Base-by-base conservation (phyloP, 2,888 invertebrate species). In the Clanis bilineata region DNA sequence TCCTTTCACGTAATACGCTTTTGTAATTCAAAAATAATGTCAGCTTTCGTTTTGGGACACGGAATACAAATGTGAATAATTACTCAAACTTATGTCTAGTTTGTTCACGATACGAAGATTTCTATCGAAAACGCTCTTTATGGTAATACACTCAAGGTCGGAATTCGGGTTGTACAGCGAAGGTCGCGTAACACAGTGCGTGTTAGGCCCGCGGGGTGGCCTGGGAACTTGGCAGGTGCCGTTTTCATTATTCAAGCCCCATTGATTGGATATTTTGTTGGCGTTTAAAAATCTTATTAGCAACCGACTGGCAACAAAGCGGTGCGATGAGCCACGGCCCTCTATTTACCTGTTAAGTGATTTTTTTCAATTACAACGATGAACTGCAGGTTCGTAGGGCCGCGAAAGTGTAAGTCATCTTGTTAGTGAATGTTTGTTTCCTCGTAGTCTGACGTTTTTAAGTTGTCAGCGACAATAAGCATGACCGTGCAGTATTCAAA, bases 231-330 rank as follows among this genome's bases (percentile, higher is more conserved):
- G 73, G 79, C 92, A 92, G 92, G 91, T 92, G 92, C 80, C 81
- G 80, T 85, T 87, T 92, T 92, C 91, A 92, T 92, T 92, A 92
- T 92, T 92, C 91, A 91, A 87, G 87, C 86, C 72, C 85, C 90
- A 92, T 92, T 90, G 92, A 92, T 92, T 92, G 88, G 91, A 87
- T 90, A 91, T 90, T 91, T 90, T 90, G 90, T 91, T 87, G 89
- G 85, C 89, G 88, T 90, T 91, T 91, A 91, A 92, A 92, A 91
- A 90, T 89, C 89, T 91, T 90, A 90, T 90, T 90, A 91, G 86
- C 88, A 87, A 89, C 90, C 86, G 77, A 72, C 82, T 81, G 83
- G 82, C 86, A 87, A 89, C 88, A 89, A 89, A 86, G 79, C 80
- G 77, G 70, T 66, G 63, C 80, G 76, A 79, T 76, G 80, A 79